Evolutionary conservation across 2,888 invertebrate genomes (phyloP).

Genomic region (Rosalia funebris): DNA sequence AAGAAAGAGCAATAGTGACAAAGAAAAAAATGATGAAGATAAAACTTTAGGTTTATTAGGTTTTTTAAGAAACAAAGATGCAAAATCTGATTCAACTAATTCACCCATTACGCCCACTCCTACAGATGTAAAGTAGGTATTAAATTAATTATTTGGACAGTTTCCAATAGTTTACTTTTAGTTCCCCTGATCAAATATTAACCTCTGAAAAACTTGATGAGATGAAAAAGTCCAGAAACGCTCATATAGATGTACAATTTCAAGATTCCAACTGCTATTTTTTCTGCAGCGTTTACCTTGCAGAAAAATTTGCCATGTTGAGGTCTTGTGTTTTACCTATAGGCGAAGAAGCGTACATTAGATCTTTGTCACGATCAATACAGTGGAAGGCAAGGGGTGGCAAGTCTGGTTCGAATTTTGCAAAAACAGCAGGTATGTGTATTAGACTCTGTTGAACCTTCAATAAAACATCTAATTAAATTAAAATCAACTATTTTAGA

Average conservation of each 20-base stretch:
- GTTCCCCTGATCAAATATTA: no score
- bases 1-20: constrained; percentile 63
- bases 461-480: no score
- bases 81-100: constrained; percentile 42
- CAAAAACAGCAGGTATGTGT: constrained; percentile 83
- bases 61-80: constrained; percentile 60
- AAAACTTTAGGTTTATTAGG: constrained; percentile 58
- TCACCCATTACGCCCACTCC: constrained; percentile 8
- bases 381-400: constrained; percentile 96
- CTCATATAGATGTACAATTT: constrained; percentile 70
- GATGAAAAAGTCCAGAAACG: constrained; percentile 57
- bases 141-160: not conserved
- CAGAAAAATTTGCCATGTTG: constrained; percentile 88
- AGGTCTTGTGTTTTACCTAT: constrained; percentile 65
- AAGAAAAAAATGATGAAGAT: constrained; percentile 60
- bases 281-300: constrained; percentile 90
- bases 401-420: constrained; percentile 96
- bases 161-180: no score
- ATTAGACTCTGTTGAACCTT: no score
- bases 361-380: constrained; percentile 85
- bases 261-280: constrained; percentile 80
- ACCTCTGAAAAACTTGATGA: constrained; percentile 58
- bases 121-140: constrained; percentile 17
- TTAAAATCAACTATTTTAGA: no score
- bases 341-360: constrained; percentile 81